Percentiles rank a stretch among this genome's conserved stretches.
phyloP scores from a whole-genome alignment of 2,113 vertebrate genomes.

The Thunnus maccoyii region DNA sequence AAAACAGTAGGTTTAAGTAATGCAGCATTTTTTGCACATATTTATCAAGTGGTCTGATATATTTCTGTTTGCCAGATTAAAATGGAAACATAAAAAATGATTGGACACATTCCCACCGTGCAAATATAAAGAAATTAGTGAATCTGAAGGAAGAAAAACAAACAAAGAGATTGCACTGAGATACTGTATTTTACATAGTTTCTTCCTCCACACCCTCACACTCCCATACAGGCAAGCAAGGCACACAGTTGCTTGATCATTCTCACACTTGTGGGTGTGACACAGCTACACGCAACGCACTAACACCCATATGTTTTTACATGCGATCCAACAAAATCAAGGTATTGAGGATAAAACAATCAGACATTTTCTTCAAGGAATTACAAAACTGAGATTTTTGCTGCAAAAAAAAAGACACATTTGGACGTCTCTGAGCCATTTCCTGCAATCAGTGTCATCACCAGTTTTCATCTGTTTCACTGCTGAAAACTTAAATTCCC shows the following conservation, averaged over 20 bases:
- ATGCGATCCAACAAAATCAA: conserved; percentile 13
- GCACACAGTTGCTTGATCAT: conserved; percentile 25
- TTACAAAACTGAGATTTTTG: neutral
- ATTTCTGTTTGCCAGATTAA: neutral
- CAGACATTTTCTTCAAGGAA: neutral
- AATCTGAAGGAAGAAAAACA: conserved; percentile 4
- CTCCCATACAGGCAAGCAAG: conserved; percentile 46
- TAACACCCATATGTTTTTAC: conserved; percentile 37
- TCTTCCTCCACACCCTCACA: conserved; percentile 48
- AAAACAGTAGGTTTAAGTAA: neutral
- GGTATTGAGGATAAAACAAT: neutral
- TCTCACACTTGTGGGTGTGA: conserved; percentile 48
- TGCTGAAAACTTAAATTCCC: conserved; percentile 27
- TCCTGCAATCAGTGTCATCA: conserved; percentile 42
- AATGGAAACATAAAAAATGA: neutral
- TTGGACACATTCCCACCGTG: neutral
- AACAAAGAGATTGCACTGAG: neutral
- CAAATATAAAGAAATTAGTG: neutral
- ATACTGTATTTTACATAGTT: conserved; percentile 6
- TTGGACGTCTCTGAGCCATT: conserved; percentile 13
- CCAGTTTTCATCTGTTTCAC: conserved; percentile 28
- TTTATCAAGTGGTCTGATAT: neutral
- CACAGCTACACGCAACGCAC: conserved; percentile 38
- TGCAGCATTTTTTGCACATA: neutral
- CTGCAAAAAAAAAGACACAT: conserved; percentile 8